Percentiles rank a stretch among this genome's conserved stretches.
phyloP scores from a whole-genome alignment of 1,140 invertebrate species.

The Drosophila repleta region DNA sequence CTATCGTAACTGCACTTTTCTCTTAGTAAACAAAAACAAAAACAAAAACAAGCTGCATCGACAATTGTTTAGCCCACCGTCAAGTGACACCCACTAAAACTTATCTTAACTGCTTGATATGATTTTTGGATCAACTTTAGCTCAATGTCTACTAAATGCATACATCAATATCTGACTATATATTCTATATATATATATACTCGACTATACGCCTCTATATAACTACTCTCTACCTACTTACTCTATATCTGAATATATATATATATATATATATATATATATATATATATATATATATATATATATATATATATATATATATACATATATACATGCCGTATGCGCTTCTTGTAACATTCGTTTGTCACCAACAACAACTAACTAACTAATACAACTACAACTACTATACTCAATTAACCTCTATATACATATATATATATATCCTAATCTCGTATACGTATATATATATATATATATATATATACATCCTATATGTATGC shows the following conservation, averaged over 20 bases:
- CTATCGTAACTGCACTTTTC: conserved; percentile 77
- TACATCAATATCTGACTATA: conserved; percentile 33
- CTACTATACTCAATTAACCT: conserved; percentile 63
- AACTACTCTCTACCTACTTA: conserved; percentile 47
- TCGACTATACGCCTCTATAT: conserved; percentile 59
- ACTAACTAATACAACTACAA: conserved; percentile 16
- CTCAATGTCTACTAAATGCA: conserved; percentile 77
- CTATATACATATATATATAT: conserved; percentile 34
- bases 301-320: no score
- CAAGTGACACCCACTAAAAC: conserved; percentile 55
- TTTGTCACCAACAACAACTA: conserved; percentile 41
- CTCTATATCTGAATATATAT: conserved; percentile 59
- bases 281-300: no score
- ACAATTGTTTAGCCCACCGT: conserved; percentile 63
- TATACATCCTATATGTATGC: conserved; percentile 9
- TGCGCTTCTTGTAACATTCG: conserved; percentile 76
- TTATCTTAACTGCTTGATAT: conserved; percentile 61
- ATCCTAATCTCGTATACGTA: conserved; percentile 46
- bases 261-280: no score
- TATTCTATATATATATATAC: conserved; percentile 24
- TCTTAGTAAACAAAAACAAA: conserved; percentile 68
- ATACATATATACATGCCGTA: conserved; percentile 75
- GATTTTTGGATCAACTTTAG: conserved; percentile 66
- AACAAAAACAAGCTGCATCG: conserved; percentile 65
- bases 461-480: conserved; percentile 27